Conservation (phyloP, 1,140 invertebrate species). For the Macrostomum lignano region DNA sequence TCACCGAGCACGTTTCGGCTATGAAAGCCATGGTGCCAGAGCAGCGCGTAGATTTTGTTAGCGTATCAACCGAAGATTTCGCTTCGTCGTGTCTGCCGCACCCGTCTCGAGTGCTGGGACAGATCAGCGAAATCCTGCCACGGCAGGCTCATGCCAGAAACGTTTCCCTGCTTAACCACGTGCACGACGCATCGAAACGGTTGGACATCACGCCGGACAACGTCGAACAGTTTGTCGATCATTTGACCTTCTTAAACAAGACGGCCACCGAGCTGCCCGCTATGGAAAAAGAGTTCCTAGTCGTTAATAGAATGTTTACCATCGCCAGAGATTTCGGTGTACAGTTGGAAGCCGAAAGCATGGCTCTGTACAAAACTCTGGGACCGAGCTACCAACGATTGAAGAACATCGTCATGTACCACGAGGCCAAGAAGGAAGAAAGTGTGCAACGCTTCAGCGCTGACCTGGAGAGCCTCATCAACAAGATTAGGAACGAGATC, state of each 20-base stretch:
- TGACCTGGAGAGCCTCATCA: slow-evolving; percentile 18
- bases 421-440: slow-evolving; percentile 27
- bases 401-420: slow-evolving; percentile 22
- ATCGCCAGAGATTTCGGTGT: slow-evolving; percentile 20
- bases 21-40: too few species aligned
- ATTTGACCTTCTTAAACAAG: slow-evolving; percentile 20
- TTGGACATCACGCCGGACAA: slow-evolving; percentile 16
- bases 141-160: too few species aligned
- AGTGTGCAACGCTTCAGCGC: slow-evolving; percentile 24
- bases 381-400: slow-evolving; percentile 23
- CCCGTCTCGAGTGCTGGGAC: too few species aligned
- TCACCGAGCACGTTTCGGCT: too few species aligned
- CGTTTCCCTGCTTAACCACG: too few species aligned
- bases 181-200: slow-evolving; percentile 20
- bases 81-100: too few species aligned
- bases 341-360: slow-evolving; percentile 16
- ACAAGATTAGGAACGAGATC: slow-evolving; percentile 14
- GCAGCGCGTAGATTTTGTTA: too few species aligned
- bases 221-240: slow-evolving; percentile 27
- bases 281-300: slow-evolving; percentile 20
- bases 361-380: slow-evolving; percentile 22
- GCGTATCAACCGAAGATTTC: too few species aligned
- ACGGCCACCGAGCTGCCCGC: slow-evolving; percentile 20
- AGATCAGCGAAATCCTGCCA: too few species aligned
- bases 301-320: slow-evolving; percentile 17